These are phyloP conservation scores for Acanthiza pusilla DNA, from an alignment of 2,797 vertebrate species.

Conservation along the genomic window DNA sequence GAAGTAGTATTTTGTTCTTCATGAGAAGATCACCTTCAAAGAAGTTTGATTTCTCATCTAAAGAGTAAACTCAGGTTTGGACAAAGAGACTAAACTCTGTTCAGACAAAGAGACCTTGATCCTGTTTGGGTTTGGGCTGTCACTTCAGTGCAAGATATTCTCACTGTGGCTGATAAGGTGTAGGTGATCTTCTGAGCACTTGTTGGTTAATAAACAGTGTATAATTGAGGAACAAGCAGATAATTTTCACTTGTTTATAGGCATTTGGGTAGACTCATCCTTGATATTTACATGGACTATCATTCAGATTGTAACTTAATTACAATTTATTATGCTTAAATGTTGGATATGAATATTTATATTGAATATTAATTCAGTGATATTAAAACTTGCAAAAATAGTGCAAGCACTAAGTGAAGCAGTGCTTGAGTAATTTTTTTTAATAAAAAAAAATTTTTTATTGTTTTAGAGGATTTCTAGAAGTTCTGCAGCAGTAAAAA, in stretches of 20 bases:
- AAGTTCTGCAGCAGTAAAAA: neutral
- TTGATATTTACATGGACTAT: neutral
- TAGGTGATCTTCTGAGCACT: neutral
- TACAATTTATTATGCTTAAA: neutral
- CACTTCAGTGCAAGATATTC: neutral
- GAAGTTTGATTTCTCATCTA: neutral
- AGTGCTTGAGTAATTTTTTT: neutral
- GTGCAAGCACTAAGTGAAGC: neutral
- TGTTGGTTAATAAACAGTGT: neutral
- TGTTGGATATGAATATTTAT: neutral
- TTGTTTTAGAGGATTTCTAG: neutral
- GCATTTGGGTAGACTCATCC: neutral
- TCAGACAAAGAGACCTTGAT: neutral
- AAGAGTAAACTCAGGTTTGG: neutral
- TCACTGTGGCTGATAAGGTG: neutral
- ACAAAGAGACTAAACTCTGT: neutral
- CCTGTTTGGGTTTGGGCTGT: neutral
- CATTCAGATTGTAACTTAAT: neutral
- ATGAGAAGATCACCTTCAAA: neutral
- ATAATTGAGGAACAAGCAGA: neutral
- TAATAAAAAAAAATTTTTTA: fast-evolving
- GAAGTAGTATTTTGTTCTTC: neutral
- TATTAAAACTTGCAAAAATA: neutral
- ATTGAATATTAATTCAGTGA: neutral
- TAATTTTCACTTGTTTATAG: neutral